Conservation (phyloP, 2,797 vertebrate species). For the Channa striata region DNA sequence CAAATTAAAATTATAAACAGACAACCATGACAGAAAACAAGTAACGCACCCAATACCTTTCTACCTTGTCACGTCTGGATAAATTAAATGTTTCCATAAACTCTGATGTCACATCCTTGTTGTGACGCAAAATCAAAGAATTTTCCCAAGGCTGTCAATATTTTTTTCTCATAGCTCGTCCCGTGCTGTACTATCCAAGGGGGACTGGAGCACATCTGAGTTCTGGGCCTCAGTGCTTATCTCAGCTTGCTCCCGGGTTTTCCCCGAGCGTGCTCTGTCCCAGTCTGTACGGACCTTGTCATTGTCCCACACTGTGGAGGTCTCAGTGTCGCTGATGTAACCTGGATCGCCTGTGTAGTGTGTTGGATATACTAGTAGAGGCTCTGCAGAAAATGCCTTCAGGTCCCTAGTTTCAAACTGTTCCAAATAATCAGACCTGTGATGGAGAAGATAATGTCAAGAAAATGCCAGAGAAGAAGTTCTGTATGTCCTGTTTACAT, state of each 20-base stretch:
- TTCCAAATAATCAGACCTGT: constrained; percentile 89
- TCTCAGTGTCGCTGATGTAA: constrained; percentile 95
- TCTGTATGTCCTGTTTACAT: not conserved
- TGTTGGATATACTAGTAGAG: constrained; percentile 92
- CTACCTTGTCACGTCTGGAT: constrained; percentile 35
- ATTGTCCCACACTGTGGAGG: constrained; percentile 94
- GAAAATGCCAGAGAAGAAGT: not conserved
- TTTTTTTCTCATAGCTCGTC: constrained; percentile 89
- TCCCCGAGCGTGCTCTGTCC: constrained; percentile 91
- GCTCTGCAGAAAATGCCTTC: constrained; percentile 92
- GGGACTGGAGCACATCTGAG: constrained; percentile 90
- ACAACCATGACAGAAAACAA: constrained; percentile 25
- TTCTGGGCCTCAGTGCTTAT: constrained; percentile 91
- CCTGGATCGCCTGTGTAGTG: constrained; percentile 93
- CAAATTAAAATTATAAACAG: constrained; percentile 38
- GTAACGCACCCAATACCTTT: constrained; percentile 57
- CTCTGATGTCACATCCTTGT: constrained; percentile 37
- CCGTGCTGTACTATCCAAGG: constrained; percentile 89
- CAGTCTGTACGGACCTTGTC: constrained; percentile 90
- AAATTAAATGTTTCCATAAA: constrained; percentile 32
- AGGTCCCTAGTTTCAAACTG: constrained; percentile 89
- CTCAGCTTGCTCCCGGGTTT: constrained; percentile 89
- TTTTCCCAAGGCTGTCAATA: constrained; percentile 13
- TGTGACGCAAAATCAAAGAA: constrained; percentile 42
- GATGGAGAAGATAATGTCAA: constrained; percentile 11